These are phyloP conservation scores for Hybognathus amarus DNA, from an alignment of 2,797 vertebrate species.

Conservation along the genomic window DNA sequence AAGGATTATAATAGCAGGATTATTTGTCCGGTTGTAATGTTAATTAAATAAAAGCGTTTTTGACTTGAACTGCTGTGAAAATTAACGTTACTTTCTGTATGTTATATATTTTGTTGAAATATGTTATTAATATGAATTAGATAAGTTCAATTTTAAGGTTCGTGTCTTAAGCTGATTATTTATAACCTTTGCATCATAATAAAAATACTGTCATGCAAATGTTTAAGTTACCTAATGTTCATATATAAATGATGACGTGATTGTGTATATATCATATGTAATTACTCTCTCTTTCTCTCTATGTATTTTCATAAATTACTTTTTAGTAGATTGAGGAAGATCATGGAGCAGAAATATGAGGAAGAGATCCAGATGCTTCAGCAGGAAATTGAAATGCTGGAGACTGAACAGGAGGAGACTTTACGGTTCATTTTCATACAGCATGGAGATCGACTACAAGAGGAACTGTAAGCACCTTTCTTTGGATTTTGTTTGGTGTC, in stretches of 20 bases:
- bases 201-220: not conserved
- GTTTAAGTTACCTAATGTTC: not conserved
- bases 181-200: not conserved
- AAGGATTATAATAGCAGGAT: not conserved
- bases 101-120: not conserved
- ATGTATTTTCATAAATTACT: not conserved
- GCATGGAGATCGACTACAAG: constrained; percentile 68
- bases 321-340: constrained; percentile 60
- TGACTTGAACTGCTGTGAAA: not conserved
- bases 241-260: not conserved
- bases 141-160: not conserved
- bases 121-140: not conserved
- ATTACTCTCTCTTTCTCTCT: not conserved
- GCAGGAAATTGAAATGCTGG: constrained; percentile 75
- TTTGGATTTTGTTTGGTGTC: not conserved
- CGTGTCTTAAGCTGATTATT: not conserved
- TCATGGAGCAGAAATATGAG: constrained; percentile 69
- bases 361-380: constrained; percentile 76
- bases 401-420: constrained; percentile 66
- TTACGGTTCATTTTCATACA: constrained; percentile 62
- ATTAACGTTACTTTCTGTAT: not conserved
- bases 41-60: not conserved
- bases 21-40: not conserved
- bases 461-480: constrained; percentile 71
- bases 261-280: not conserved